A percentile compares a stretch with the other conserved stretches of the same genome.
phyloP scores from a whole-genome alignment of 1,140 invertebrate species.

The Drosophila prosaltans region DNA sequence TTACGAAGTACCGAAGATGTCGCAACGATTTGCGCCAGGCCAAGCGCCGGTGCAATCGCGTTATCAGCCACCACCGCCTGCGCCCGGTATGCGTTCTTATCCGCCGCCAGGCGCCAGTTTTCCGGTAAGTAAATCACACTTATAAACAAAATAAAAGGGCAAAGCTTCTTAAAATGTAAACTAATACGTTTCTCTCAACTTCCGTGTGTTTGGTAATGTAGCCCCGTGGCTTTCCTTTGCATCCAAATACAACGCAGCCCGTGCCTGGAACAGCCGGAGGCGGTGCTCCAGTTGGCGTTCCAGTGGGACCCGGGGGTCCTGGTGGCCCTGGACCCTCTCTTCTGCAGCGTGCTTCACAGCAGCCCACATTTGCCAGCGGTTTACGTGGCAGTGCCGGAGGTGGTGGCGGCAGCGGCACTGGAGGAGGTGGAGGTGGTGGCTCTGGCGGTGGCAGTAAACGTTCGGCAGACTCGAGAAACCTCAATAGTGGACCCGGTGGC shows the following conservation, averaged over 20 bases:
- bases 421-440: conserved; percentile 55
- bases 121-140: conserved; percentile 60
- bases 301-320: conserved; percentile 44
- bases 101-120: conserved; percentile 69
- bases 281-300: conserved; percentile 24
- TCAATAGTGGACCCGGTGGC: conserved; percentile 54
- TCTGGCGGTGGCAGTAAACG: conserved; percentile 69
- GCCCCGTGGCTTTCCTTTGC: conserved; percentile 78
- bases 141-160: neutral
- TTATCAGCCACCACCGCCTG: conserved; percentile 76
- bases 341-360: conserved; percentile 61
- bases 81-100: conserved; percentile 79
- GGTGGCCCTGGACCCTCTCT: conserved; percentile 57
- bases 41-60: conserved; percentile 78
- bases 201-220: conserved; percentile 8
- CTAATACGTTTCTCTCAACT: conserved; percentile 17
- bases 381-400: conserved; percentile 52
- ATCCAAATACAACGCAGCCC: conserved; percentile 70
- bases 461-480: conserved; percentile 66
- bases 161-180: conserved; percentile 2
- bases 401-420: conserved; percentile 22
- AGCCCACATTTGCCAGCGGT: conserved; percentile 68
- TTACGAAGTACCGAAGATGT: conserved; percentile 55
- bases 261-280: conserved; percentile 50
- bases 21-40: conserved; percentile 80